Evolutionary conservation across 2,888 invertebrate species (phyloP), one percentile per base, ranked within the genome.

Genomic region (Cryptus viduatorius): DNA sequence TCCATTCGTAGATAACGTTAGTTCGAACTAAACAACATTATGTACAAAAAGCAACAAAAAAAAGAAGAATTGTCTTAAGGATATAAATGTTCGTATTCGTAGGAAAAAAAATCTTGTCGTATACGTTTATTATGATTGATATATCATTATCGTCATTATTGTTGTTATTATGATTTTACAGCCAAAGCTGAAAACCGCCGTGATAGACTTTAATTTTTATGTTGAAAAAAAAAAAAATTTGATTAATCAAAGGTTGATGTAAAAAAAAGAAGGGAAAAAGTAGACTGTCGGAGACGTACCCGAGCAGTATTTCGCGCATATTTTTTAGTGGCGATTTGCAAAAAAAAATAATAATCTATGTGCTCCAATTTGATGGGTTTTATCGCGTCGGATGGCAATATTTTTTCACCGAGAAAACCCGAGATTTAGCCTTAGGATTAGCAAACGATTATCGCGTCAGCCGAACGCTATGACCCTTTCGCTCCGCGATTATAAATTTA

Each of bases 1-100:
- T 92, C 92, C 92, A 92, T 92, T 91, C 84, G 89, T 92, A 92
- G 91, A 79, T 87, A 82, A 79, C 46, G 59, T 79, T 82, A 82
- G 72, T 83, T 61, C 77, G 75, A 86, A 79, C 72, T 82, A 72
- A 84, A 82, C 61, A 80, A 72, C 82, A 82, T 83, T 85, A 72
- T 87, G 86, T 87, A 86, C 85, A 86, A 85, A 86, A 84, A 19
- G 68, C 16, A 19, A 59, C 61, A 75, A 64, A 75, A 53, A 37
- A 64, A 64, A 50, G 50, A 37, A 8, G 29, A 16, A 46, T 67
- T 46, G 44, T 73, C 44, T 65, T 77, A 72, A 72, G 61, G 16
- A 77, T 72, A 85, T 86, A 77, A 85, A 86, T 85, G 86, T 86
- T 84, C 82, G 79, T 86, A 82, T 68, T 73, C 46, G 65, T 84